phyloP scores from a whole-genome alignment of 2,888 invertebrate genomes.

The Phyto melanocephala region DNA sequence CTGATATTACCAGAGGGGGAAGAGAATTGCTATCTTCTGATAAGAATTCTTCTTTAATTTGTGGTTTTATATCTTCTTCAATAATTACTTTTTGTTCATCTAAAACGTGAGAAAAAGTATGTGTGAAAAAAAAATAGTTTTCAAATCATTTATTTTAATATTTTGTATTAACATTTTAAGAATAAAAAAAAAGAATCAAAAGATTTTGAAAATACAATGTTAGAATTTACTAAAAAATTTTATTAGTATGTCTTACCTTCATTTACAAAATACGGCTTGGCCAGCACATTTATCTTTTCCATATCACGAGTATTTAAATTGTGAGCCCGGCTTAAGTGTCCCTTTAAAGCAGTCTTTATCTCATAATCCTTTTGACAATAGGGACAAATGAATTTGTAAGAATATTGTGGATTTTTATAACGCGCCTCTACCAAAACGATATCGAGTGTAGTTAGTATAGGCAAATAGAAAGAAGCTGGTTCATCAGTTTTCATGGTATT shows the following conservation, averaged over 20 bases:
- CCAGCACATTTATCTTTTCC: conserved; percentile 62
- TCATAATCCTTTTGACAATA: conserved; percentile 68
- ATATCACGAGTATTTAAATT: conserved; percentile 41
- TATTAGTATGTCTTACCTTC: conserved; percentile 48
- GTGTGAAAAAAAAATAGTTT: not conserved
- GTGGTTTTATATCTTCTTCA: not conserved
- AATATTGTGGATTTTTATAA: conserved; percentile 58
- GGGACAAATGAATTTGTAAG: conserved; percentile 71
- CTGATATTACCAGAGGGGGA: not conserved
- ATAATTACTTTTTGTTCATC: not conserved
- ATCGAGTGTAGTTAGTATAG: conserved; percentile 47
- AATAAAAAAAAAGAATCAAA: too few species aligned
- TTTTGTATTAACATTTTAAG: too few species aligned
- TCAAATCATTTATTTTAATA: too few species aligned
- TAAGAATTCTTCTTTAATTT: conserved; percentile 34
- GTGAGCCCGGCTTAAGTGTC: conserved; percentile 67
- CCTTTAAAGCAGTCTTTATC: conserved; percentile 66
- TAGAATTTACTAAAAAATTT: too few species aligned
- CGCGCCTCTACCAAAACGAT: conserved; percentile 59
- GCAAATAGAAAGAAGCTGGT: conserved; percentile 50
- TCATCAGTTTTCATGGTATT: conserved; percentile 6
- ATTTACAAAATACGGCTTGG: conserved; percentile 62
- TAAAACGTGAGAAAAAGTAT: not conserved
- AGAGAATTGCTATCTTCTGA: conserved; percentile 29
- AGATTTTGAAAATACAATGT: too few species aligned